Percentiles rank a stretch among this genome's conserved stretches.
Evolutionary conservation across 2,888 invertebrate species (phyloP).

Genomic region (Diachrysia chrysitis): DNA sequence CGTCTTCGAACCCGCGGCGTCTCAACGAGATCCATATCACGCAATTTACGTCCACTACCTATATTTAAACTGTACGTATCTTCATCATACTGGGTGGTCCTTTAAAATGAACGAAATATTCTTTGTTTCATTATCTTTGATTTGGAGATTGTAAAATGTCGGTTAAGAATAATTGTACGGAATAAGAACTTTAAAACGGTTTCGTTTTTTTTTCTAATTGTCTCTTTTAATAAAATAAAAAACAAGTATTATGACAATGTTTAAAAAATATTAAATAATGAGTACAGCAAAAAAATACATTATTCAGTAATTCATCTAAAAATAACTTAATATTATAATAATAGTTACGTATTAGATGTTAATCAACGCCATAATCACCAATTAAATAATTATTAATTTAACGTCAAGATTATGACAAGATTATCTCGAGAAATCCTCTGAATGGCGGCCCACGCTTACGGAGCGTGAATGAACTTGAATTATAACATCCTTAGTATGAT

Average conservation of each 20-base stretch:
- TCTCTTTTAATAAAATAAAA: too few relatives aligned
- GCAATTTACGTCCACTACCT: conserved; percentile 50
- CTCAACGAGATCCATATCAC: conserved; percentile 56
- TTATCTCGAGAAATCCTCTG: conserved; percentile 30
- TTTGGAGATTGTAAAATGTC: conserved; percentile 6
- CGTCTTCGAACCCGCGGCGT: conserved; percentile 64
- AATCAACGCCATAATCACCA: neutral
- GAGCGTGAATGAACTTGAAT: conserved; percentile 64
- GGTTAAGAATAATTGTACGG: neutral
- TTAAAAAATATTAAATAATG: too few relatives aligned
- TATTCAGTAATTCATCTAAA: too few relatives aligned
- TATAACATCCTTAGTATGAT: conserved; percentile 66
- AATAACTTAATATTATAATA: neutral
- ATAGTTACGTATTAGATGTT: conserved; percentile 5
- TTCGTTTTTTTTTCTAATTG: too few relatives aligned
- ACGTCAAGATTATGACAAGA: conserved; percentile 8
- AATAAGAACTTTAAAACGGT: neutral
- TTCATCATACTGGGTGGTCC: conserved; percentile 57
- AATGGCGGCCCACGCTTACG: conserved; percentile 60
- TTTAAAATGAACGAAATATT: conserved; percentile 23
- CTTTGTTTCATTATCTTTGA: conserved; percentile 21
- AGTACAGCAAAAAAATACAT: too few relatives aligned
- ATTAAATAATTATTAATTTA: conserved; percentile 9
- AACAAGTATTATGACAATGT: too few relatives aligned
- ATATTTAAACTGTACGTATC: conserved; percentile 56